Conservation (phyloP, 2,113 vertebrate genomes). For the Sinocyclocheilus anshuiensis region DNA sequence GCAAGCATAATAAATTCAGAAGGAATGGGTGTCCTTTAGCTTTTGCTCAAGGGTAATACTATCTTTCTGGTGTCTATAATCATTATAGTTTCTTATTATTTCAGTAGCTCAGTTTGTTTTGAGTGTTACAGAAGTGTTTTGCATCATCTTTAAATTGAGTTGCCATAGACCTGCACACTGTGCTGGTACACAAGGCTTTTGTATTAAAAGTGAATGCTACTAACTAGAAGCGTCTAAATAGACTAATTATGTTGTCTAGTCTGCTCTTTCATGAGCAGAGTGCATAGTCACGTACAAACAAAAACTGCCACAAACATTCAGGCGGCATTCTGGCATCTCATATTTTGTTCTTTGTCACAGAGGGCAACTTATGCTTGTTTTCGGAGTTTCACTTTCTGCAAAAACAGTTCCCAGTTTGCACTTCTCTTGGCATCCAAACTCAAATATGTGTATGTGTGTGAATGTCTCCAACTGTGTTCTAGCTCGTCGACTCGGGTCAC, state of each 20-base stretch:
- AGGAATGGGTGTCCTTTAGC: not conserved
- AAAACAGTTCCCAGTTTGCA: not conserved
- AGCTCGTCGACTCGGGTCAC: slow-evolving; percentile 35
- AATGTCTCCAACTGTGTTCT: slow-evolving; percentile 28
- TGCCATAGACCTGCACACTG: not conserved
- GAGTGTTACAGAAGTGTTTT: not conserved
- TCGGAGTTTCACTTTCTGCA: not conserved
- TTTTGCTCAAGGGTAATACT: not conserved
- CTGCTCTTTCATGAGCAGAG: not conserved
- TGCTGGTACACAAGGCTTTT: not conserved
- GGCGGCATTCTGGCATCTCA: not conserved
- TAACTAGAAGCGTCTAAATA: not conserved
- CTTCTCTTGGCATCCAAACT: slow-evolving; percentile 1
- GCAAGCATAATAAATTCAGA: not conserved
- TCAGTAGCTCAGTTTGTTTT: not conserved
- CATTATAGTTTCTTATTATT: slow-evolving; percentile 2
- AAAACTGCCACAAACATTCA: not conserved
- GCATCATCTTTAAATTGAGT: not conserved
- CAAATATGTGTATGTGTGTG: not conserved
- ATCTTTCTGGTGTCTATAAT: not conserved
- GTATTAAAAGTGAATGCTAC: not conserved
- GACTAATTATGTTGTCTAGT: not conserved
- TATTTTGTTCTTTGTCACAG: not conserved
- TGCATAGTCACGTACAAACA: not conserved
- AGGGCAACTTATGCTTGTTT: not conserved